Conservation (phyloP, 1,140 invertebrate genomes). For the Brachionus plicatilis region DNA sequence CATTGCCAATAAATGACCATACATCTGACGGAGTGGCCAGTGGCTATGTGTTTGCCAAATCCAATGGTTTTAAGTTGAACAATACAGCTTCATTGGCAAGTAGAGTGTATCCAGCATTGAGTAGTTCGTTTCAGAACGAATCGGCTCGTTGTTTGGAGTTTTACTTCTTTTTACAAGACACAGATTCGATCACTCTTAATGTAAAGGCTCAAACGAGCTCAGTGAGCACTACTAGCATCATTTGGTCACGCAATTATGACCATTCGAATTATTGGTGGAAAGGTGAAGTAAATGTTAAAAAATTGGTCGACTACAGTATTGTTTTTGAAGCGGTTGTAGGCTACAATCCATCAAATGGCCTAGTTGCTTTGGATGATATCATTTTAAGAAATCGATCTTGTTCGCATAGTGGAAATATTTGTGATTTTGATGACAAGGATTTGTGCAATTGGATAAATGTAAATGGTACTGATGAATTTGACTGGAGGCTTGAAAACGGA, state of each 20-base stretch:
- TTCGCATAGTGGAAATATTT: neutral
- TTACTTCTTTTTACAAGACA: constrained; percentile 14
- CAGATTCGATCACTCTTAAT: constrained; percentile 9
- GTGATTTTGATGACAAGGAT: constrained; percentile 32
- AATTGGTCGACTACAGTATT: neutral
- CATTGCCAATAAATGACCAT: constrained; percentile 35
- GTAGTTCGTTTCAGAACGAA: neutral
- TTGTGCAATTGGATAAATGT: constrained; percentile 38
- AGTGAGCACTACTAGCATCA: neutral
- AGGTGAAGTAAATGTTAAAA: constrained; percentile 28
- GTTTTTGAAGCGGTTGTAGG: constrained; percentile 29
- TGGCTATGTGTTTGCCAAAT: constrained; percentile 16
- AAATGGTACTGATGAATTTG: constrained; percentile 44
- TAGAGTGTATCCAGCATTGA: neutral
- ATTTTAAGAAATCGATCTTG: neutral
- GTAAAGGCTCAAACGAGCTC: neutral
- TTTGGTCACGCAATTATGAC: constrained; percentile 14
- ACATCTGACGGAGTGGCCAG: neutral
- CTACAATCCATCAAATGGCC: constrained; percentile 4
- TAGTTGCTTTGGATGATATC: constrained; percentile 35
- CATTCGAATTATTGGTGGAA: constrained; percentile 18
- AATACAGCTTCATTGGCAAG: constrained; percentile 1
- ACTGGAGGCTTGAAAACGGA: constrained; percentile 46
- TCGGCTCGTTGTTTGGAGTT: constrained; percentile 27
- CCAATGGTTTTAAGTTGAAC: neutral